phyloP scores from a whole-genome alignment of 2,113 vertebrate genomes.

The Alaudala cheleensis region DNA sequence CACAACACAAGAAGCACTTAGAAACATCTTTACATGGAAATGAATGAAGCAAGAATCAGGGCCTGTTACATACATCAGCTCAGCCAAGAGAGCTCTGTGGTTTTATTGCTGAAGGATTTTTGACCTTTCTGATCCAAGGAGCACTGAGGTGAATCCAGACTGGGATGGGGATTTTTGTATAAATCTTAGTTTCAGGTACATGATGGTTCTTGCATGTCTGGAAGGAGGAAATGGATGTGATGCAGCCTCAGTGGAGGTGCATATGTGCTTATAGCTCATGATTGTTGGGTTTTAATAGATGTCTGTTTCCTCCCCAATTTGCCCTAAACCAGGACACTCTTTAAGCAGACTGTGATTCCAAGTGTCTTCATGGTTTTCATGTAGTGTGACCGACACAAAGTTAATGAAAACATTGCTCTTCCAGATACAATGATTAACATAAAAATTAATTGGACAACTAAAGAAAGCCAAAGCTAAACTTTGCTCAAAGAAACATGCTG shows the following conservation, averaged over 20 bases:
- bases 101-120: neutral
- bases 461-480: neutral
- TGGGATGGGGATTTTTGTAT: neutral
- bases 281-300: neutral
- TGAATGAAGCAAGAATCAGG: neutral
- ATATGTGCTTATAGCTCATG: neutral
- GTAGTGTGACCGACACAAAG: accelerated
- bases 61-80: neutral
- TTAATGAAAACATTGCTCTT: neutral
- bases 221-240: neutral
- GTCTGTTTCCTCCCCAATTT: neutral
- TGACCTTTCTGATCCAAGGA: neutral
- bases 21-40: neutral
- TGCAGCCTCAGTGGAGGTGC: neutral
- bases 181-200: neutral
- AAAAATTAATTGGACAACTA: neutral
- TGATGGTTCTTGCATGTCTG: neutral
- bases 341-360: neutral
- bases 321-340: neutral
- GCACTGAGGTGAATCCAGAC: neutral
- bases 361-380: neutral
- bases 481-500: neutral
- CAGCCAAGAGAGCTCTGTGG: neutral
- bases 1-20: neutral
- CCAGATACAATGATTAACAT: neutral